phyloP scores from a whole-genome alignment of 2,888 invertebrate genomes.

The Automeris io region DNA sequence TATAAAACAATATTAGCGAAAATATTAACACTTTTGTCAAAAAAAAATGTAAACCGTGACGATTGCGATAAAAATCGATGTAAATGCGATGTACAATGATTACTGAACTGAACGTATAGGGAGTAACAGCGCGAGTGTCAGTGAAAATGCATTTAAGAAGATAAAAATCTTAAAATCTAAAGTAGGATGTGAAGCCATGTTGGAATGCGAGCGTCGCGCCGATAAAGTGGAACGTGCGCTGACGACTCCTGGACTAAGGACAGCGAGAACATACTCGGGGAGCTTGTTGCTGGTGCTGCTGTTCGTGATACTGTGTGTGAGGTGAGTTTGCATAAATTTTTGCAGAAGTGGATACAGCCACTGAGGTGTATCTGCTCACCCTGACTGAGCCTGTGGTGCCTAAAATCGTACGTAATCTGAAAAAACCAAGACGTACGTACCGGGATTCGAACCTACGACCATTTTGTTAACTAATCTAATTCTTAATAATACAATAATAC shows the following conservation, averaged over 20 bases:
- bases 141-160: conserved; percentile 2
- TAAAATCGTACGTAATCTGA: too few species aligned
- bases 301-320: conserved; percentile 39
- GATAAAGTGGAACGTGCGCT: conserved; percentile 22
- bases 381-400: too few species aligned
- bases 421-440: too few species aligned
- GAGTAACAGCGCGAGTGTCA: background rate
- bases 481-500: too few species aligned
- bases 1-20: too few species aligned
- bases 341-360: background rate
- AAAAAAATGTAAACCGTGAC: too few species aligned
- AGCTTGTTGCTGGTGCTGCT: conserved; percentile 24
- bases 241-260: background rate
- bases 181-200: conserved; percentile 67
- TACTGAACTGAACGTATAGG: background rate
- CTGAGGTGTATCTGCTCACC: too few species aligned
- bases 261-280: conserved; percentile 10
- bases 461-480: too few species aligned
- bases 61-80: too few species aligned
- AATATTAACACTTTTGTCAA: too few species aligned
- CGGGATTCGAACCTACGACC: too few species aligned
- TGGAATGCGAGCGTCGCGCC: conserved; percentile 59
- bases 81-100: background rate
- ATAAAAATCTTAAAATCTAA: conserved; percentile 12
- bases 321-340: conserved; percentile 26